Percentiles rank a stretch among this genome's conserved stretches.
Conservation (phyloP, 1,140 invertebrate species). For the Drosophila arizonae region DNA sequence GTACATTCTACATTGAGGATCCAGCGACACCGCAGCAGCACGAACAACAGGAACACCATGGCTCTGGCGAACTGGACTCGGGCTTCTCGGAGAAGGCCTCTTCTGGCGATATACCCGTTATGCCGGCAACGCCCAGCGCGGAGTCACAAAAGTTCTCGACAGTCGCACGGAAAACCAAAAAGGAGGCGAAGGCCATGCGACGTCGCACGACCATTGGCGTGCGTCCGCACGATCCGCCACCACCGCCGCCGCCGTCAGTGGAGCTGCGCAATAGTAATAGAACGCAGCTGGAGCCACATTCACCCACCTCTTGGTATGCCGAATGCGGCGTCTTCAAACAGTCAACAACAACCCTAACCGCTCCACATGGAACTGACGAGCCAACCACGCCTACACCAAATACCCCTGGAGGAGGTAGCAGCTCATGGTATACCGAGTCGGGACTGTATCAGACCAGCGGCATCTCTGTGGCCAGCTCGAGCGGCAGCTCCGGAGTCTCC, state of each 20-base stretch:
- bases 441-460: constrained; percentile 86
- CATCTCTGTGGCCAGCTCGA: constrained; percentile 79
- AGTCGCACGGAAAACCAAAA: constrained; percentile 65
- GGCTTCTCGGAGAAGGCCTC: constrained; percentile 83
- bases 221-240: constrained; percentile 80
- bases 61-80: constrained; percentile 85
- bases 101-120: constrained; percentile 37
- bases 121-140: constrained; percentile 21
- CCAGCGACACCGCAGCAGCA: constrained; percentile 54
- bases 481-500: constrained; percentile 82
- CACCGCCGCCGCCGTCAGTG: constrained; percentile 68
- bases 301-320: constrained; percentile 84
- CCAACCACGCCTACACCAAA: constrained; percentile 57
- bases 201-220: constrained; percentile 67
- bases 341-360: background rate
- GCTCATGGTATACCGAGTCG: constrained; percentile 86
- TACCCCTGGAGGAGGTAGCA: constrained; percentile 63
- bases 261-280: constrained; percentile 15
- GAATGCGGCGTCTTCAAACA: constrained; percentile 84
- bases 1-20: constrained; percentile 87
- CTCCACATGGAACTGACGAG: constrained; percentile 33
- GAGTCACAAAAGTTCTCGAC: constrained; percentile 70
- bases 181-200: constrained; percentile 62
- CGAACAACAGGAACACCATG: constrained; percentile 40
- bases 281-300: constrained; percentile 8